phyloP scores from a whole-genome alignment of 1,140 invertebrate genomes.

The Leptinotarsa defecta region DNA sequence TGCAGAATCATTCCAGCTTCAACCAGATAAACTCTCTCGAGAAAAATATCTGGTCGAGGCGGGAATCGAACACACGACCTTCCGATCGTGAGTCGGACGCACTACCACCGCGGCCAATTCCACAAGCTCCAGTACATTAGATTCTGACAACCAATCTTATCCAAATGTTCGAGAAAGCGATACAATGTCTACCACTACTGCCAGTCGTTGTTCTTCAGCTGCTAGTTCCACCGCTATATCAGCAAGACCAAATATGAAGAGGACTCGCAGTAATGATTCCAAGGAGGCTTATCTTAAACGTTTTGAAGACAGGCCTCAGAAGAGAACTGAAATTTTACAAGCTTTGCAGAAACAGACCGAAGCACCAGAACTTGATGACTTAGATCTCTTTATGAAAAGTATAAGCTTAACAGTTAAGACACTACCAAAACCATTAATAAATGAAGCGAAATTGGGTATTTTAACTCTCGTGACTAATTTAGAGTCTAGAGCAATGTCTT shows the following conservation, averaged over 20 bases:
- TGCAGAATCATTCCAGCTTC: too few species aligned
- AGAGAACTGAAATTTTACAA: conserved; percentile 12
- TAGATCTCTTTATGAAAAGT: not conserved
- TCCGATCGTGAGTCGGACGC: too few species aligned
- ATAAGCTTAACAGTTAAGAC: conserved; percentile 9
- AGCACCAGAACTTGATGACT: not conserved
- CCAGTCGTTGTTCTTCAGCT: conserved; percentile 16
- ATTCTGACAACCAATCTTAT: too few species aligned
- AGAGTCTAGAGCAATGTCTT: conserved; percentile 1
- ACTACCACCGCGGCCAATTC: too few species aligned
- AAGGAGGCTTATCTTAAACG: not conserved
- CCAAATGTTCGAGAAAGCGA: too few species aligned
- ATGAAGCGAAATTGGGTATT: conserved; percentile 18
- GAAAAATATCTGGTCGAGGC: too few species aligned
- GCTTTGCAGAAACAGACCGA: not conserved
- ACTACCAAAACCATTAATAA: not conserved
- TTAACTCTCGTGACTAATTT: conserved; percentile 1
- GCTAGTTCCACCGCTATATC: too few species aligned
- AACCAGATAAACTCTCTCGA: too few species aligned
- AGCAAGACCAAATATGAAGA: not conserved
- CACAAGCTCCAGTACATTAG: too few species aligned
- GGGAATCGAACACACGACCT: too few species aligned
- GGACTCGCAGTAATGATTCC: not conserved
- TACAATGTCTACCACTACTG: not conserved
- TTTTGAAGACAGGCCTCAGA: conserved; percentile 20